These are phyloP conservation scores for Caretta caretta DNA, from an alignment of 2,113 vertebrate species.

Conservation along the genomic window DNA sequence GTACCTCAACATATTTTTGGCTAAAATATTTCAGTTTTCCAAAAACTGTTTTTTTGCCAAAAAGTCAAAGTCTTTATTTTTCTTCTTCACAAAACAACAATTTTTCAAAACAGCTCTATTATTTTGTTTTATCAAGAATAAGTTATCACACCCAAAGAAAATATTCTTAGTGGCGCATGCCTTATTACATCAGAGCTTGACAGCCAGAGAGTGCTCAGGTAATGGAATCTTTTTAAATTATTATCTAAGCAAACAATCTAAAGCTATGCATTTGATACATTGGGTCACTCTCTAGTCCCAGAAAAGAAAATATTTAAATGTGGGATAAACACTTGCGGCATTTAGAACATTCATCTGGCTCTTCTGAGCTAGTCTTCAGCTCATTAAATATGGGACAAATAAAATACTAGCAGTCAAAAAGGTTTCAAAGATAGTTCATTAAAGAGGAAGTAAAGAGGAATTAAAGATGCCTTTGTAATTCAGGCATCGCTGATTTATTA, in stretches of 20 bases:
- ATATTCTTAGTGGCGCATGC: not conserved
- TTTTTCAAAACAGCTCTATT: not conserved
- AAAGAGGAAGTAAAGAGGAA: conserved; percentile 7
- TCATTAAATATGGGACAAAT: conserved; percentile 42
- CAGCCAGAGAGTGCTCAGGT: not conserved
- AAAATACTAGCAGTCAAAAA: conserved; percentile 30
- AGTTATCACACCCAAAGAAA: not conserved
- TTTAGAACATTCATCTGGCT: conserved; percentile 3
- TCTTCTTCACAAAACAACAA: too few species aligned
- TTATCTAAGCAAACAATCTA: not conserved
- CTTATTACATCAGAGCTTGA: not conserved
- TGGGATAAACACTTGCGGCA: not conserved
- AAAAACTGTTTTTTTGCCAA: not conserved
- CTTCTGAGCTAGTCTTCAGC: not conserved
- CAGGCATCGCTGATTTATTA: conserved; percentile 13
- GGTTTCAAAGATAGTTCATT: conserved; percentile 17
- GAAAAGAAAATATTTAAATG: conserved; percentile 15
- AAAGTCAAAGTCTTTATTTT: not conserved
- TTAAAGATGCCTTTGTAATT: conserved; percentile 27
- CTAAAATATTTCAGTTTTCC: not conserved
- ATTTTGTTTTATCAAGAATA: not conserved
- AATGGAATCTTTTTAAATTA: not conserved
- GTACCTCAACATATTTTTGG: not conserved
- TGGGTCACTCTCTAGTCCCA: not conserved
- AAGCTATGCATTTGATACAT: not conserved